A percentile compares a stretch with the other conserved stretches of the same genome.
Evolutionary conservation across 2,797 vertebrate species (phyloP).

Genomic region (Gallirallus australis): DNA sequence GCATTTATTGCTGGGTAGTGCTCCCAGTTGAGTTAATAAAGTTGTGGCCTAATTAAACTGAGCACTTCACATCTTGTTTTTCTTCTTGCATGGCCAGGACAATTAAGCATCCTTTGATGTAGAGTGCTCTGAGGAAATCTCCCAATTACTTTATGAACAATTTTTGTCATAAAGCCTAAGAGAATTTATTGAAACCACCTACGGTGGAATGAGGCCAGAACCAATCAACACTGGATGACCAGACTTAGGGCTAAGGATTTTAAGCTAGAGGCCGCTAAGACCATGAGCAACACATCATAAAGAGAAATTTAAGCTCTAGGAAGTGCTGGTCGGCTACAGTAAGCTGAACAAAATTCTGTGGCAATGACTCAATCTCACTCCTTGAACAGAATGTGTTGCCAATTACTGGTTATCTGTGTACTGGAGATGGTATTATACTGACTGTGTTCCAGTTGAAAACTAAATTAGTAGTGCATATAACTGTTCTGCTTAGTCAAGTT

Average conservation of each 20-base stretch:
- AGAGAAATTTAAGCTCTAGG: neutral
- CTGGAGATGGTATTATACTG: neutral
- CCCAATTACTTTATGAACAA: conserved; percentile 71
- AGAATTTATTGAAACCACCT: conserved; percentile 67
- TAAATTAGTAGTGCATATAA: neutral
- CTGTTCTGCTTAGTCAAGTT: neutral
- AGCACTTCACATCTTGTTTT: conserved; percentile 74
- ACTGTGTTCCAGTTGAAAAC: neutral
- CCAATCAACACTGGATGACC: conserved; percentile 48
- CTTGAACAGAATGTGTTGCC: neutral
- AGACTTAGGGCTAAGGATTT: conserved; percentile 12
- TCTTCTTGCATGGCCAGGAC: conserved; percentile 68
- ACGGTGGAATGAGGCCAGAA: conserved; percentile 59
- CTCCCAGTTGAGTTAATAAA: conserved; percentile 72
- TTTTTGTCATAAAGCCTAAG: conserved; percentile 68
- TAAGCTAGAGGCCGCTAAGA: neutral
- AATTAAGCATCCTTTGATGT: conserved; percentile 74
- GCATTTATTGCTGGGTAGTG: conserved; percentile 57
- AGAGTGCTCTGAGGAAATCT: conserved; percentile 72
- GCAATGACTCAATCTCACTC: neutral
- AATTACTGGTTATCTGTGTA: neutral
- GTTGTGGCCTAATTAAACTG: conserved; percentile 74
- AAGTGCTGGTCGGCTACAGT: neutral
- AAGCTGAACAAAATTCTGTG: neutral
- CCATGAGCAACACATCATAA: neutral